A percentile compares a stretch with the other conserved stretches of the same genome.
These are phyloP conservation scores for Neolamprologus toae DNA, from an alignment of 2,113 vertebrate species.

Conservation along the genomic window DNA sequence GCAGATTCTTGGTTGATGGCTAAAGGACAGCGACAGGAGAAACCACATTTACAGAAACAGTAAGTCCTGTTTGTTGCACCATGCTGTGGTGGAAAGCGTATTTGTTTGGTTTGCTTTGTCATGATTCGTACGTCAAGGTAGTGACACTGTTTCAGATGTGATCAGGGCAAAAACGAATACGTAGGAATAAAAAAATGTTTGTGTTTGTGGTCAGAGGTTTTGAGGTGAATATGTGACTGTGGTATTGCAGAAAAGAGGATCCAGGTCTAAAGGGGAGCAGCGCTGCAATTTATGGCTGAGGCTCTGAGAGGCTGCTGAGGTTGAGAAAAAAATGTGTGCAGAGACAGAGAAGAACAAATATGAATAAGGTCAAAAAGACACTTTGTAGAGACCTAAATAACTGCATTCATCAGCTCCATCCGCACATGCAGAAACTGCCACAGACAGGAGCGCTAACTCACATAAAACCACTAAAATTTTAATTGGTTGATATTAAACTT, in stretches of 20 bases:
- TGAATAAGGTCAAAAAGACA: background rate
- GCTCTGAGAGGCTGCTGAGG: background rate
- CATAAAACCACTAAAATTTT: background rate
- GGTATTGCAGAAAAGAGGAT: background rate
- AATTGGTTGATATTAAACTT: background rate
- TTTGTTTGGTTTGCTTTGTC: background rate
- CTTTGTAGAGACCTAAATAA: background rate
- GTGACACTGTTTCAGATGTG: background rate
- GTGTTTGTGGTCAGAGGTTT: background rate
- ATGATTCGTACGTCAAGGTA: background rate
- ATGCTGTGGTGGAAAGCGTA: background rate
- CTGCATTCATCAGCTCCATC: background rate
- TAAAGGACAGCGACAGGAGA: background rate
- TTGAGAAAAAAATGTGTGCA: background rate
- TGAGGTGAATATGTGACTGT: background rate
- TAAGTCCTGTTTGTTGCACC: background rate
- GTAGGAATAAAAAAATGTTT: background rate
- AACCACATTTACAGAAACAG: background rate
- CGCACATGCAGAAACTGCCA: accelerated
- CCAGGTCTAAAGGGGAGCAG: background rate
- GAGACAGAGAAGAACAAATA: background rate
- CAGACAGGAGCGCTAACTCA: background rate
- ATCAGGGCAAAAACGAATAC: background rate
- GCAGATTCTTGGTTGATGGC: background rate
- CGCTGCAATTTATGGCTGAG: background rate